Base-by-base conservation (phyloP, 2,113 vertebrate genomes). In the Neolamprologus ventralis region DNA sequence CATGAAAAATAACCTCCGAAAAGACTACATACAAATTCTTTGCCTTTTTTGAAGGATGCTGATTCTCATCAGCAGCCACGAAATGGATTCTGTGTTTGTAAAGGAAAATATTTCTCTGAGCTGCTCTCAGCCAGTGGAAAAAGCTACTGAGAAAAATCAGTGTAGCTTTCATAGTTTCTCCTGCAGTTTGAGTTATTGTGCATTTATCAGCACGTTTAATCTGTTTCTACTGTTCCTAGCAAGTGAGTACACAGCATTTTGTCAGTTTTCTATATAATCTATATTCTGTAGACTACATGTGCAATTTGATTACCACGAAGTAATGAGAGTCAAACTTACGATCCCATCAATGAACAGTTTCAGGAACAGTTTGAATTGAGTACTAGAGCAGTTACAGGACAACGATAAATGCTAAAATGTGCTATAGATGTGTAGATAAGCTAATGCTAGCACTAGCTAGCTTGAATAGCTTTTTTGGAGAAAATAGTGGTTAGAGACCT, bases 81-180 rank as follows among this genome's bases (percentile, higher is more conserved):
- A 81, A 65, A 89, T 92, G 49, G 68, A 92, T 91, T 89, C 47
- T 85, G 47, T 85, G 42, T 84, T 65, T 81, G 75, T 55, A 91
- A 88, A 78, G 51, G 90, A 92, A 94, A 85, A 37, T 81, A 26
- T 86, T 79, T 87, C 75, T 87, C 78, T 87, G 49, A 54, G 85
- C 33, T 65, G 60, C 33, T 89, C 86, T 89, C 87, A 87, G 86
- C 45, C 21, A 85, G 26, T 49, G 75, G 79, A 90, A 79, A 58
- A 92, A 68, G 80, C 89, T 89, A 90, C 90, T 58, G 23, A 26
- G 85, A 89, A 87, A 65, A 85, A 93, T 89, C 79, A 79, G 54
- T 60, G 80, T 40, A 71, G 82, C 65, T 60, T 82, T 80, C 35
- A 33, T 53, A 53, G 12, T 79, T 79, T 82, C 13, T 75, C 81